Evolutionary conservation across 2,797 vertebrate genomes (phyloP), one percentile per base, ranked within the genome.

Genomic region (Coilia nasus): DNA sequence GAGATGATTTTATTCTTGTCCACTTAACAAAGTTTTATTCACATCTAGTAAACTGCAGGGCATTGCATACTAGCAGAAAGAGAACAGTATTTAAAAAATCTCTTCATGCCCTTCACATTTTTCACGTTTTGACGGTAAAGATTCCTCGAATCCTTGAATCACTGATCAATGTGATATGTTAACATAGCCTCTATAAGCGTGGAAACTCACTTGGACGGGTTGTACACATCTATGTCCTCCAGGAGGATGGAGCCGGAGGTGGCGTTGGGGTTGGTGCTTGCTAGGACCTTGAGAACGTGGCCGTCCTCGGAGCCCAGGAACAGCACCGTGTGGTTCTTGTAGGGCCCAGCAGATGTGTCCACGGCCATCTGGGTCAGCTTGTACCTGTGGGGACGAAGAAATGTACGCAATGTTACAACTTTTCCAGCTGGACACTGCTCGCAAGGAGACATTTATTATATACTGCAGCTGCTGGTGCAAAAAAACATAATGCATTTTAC

Each of bases 271-370:
- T 93, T 93, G 15, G 94, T 96, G 93, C 95, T 96, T 82, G 96
- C 96, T 94, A 99, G 89, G 87, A 99, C 96, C 93, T 99, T 99
- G 88, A 99, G 96, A 21, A 99, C 95, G 57, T 96, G 88, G 0
- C 98, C 98, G 11, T 97, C 97, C 85, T 99, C 98, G 0, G 98
- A 98, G 86, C 97, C 98, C 90, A 99, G 94, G 87, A 98, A 99
- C 89, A 99, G 92, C 86, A 99, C 95, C 0, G 96, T 98, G 84
- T 96, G 96, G 92, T 99, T 98, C 89, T 96, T 96, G 91, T 93
- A 91, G 0, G 97, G 98, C 0, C 98, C 98, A 0, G 97, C 98
- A 0, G 96, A 93, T 0, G 94, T 96, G 84, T 99, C 98, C 31
- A 98, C 96, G 0, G 95, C 95, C 0, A 99, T 94, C 89, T 96